Percentiles rank a stretch among this genome's conserved stretches.
These are phyloP conservation scores for Rissa tridactyla DNA, from an alignment of 2,113 vertebrate genomes.

Conservation along the genomic window DNA sequence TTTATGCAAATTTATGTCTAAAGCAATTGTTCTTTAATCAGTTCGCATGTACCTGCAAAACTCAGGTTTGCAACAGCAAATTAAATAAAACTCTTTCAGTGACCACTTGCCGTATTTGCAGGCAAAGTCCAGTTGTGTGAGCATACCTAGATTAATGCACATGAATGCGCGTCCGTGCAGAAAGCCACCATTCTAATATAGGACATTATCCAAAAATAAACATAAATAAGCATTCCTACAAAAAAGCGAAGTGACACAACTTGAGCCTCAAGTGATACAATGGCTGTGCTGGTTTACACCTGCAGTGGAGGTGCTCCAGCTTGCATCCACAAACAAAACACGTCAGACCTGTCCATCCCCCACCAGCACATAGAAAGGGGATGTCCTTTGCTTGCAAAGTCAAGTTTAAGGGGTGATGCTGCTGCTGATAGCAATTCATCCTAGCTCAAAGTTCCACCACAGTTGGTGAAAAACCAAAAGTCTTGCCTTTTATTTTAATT, in stretches of 20 bases:
- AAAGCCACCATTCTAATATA: not conserved
- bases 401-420: not conserved
- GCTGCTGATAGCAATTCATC: not conserved
- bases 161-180: rapidly evolving
- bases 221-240: not conserved
- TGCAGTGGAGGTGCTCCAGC: rapidly evolving
- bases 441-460: not conserved
- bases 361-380: not conserved
- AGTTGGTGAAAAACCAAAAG: not conserved
- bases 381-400: not conserved
- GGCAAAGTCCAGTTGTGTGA: not conserved
- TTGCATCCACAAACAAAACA: not conserved
- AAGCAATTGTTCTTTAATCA: conserved; percentile 44
- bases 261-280: not conserved
- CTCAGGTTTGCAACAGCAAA: not conserved
- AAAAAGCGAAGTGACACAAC: not conserved
- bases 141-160: not conserved
- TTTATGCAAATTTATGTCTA: conserved; percentile 57
- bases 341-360: not conserved
- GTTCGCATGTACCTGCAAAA: not conserved
- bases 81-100: not conserved
- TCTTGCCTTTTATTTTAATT: not conserved
- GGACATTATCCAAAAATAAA: not conserved
- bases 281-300: not conserved
- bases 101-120: not conserved